Base-by-base conservation (phyloP, 2,113 vertebrate species). In the Hepsetus odoe region DNA sequence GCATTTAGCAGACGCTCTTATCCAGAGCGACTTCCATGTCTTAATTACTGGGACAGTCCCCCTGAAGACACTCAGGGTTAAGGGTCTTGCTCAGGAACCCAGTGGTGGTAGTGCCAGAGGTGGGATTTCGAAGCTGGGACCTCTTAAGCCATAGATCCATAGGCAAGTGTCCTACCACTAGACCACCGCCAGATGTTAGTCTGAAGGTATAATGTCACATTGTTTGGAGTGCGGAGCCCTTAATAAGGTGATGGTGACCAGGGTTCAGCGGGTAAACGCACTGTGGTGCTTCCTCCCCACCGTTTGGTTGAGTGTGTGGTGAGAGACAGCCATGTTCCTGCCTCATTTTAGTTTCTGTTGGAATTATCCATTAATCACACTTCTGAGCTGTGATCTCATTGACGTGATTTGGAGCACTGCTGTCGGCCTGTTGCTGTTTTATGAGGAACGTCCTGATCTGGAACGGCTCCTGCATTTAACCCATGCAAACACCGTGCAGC, bases 351-450 rank as follows among this genome's bases (percentile, higher is more conserved):
- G 8, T 11, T 44, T 26, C 2, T 68, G 28, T 18, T n/a, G 16
- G 40, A 68, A 46, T 68, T 28, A 28, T 44, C n/a, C 12, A 26
- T 68, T 26, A 68, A 68, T 68, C 65, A 46, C 65, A 14, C 40
- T 24, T 42, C 40, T 66, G n/a, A 68, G 13, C 65, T 67, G 56
- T 59, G 22, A 26, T 10, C 10, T n/a, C 49, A 20, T 20, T 0
- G 18, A 3, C 7, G 49, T n/a, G 49, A 6, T n/a, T 20, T 51
- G 18, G 20, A n/a, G 7, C 49, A 20, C 33, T 61, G 58, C 30
- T 32, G 14, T 32, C 18, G 10, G 16, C 30, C 59, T 62, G 16
- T 20, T 62, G 2, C 16, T 62, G 7, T 62, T 62, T 11, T 18
- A 33, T 26, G 26, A 62, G 59, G 59, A 5, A 33, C 16, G 3